Base-by-base conservation (phyloP, 2,797 vertebrate species). In the Phylloscopus collybita region DNA sequence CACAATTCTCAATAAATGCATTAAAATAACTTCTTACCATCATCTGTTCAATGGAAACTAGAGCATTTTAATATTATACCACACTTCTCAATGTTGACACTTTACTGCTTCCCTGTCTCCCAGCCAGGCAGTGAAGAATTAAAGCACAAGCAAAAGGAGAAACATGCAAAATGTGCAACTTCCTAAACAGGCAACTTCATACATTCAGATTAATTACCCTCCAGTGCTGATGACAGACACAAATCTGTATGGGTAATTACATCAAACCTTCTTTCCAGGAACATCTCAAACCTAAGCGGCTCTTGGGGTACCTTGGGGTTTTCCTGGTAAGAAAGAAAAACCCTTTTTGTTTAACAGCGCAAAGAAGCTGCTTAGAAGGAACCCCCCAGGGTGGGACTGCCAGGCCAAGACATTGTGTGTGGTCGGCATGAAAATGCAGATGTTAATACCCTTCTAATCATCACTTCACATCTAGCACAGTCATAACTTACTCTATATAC, bases 1-100 rank as follows among this genome's bases (percentile, higher is more conserved):
- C 74, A 94, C 76, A 95, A 57, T 93, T 96, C 74, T 86, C 83
- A 88, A 76, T 44, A 80, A 96, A 97, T 27, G 51, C 71, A 90
- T 79, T 95, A 76, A 79, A 94, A 60, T 88, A 94, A 92, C 90
- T 95, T 96, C 90, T 95, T 94, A 71, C 85, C 59, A 95, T 76
- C 83, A 62, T 91, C 86, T 90, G 75, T 44, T 92, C 91, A 94
- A 94, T 36, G 64, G 72, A 86, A 97, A 91, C 78, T 26, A 66
- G 19, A 74, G n/a, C 27, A 73, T 91, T 94, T 94, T 90, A 91
- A 86, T 79, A 92, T 36, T 92, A 75, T 20, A 90, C 8, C n/a
- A 86, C 8, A 27, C 74, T 85, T 53, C 65, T 83, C 83, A 75
- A 47, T 47, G 85, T 51, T 92, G 93, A 94, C 86, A 78, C 51